A percentile compares a stretch with the other conserved stretches of the same genome.
These are phyloP conservation scores for Portunus trituberculatus DNA, from an alignment of 1,140 invertebrate species.

Conservation along the genomic window DNA sequence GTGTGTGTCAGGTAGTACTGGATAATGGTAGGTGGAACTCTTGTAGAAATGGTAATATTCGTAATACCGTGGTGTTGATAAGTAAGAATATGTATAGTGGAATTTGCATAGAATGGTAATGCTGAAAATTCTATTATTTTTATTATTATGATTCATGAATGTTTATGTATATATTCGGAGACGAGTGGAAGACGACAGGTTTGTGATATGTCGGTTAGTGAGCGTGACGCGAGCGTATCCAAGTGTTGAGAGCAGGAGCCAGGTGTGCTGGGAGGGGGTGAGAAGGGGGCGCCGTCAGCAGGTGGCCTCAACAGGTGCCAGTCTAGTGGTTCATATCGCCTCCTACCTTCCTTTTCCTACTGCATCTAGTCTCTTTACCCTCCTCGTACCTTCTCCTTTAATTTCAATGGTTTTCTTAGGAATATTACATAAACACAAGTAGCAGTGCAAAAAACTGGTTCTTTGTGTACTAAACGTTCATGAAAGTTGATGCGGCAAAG, in stretches of 20 bases:
- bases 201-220: background rate
- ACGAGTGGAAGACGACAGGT: background rate
- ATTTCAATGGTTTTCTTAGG: no score
- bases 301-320: conserved; percentile 8
- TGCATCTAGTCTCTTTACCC: background rate
- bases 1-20: background rate
- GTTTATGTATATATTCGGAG: background rate
- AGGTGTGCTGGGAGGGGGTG: background rate
- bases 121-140: background rate
- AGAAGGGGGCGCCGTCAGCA: background rate
- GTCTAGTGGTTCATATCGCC: background rate
- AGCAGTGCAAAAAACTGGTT: no score
- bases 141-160: background rate
- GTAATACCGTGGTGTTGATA: no score
- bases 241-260: background rate
- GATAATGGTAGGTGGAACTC: no score
- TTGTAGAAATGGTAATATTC: no score
- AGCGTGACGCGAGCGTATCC: background rate
- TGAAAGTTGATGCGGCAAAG: no score
- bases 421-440: no score
- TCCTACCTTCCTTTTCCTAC: background rate
- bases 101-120: background rate
- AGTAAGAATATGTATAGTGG: no score
- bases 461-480: no score
- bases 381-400: no score